A percentile compares a stretch with the other conserved stretches of the same genome.
Conservation (phyloP, 2,113 vertebrate genomes). For the Lamprologus speciosus region DNA sequence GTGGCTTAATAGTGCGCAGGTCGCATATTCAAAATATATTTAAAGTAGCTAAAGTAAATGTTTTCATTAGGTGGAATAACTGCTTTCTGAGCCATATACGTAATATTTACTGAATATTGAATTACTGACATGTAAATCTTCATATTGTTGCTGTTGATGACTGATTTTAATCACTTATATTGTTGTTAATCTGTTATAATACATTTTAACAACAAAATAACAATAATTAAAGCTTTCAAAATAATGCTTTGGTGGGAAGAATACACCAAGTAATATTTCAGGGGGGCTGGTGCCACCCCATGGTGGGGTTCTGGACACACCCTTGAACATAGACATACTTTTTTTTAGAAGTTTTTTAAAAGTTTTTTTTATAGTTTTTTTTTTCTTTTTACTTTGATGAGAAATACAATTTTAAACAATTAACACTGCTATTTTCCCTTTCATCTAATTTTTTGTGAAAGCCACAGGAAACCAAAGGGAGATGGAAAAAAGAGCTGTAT, state of each 20-base stretch:
- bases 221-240: neutral
- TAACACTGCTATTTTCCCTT: neutral
- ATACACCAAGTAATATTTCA: neutral
- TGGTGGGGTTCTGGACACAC: neutral
- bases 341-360: neutral
- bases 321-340: neutral
- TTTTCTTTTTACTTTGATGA: neutral
- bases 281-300: neutral
- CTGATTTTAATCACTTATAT: neutral
- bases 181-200: neutral
- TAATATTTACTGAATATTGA: neutral
- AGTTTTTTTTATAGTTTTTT: neutral
- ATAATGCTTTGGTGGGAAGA: neutral
- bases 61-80: neutral
- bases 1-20: neutral
- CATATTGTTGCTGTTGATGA: neutral
- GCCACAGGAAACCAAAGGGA: neutral
- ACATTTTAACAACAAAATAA: neutral
- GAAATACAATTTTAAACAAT: neutral
- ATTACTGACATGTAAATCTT: neutral
- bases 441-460: neutral
- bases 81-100: neutral
- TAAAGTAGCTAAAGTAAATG: neutral
- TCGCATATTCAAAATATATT: neutral
- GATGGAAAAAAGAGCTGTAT: neutral